phyloP scores from a whole-genome alignment of 2,797 vertebrate species.

The Spinus olivaceus region DNA sequence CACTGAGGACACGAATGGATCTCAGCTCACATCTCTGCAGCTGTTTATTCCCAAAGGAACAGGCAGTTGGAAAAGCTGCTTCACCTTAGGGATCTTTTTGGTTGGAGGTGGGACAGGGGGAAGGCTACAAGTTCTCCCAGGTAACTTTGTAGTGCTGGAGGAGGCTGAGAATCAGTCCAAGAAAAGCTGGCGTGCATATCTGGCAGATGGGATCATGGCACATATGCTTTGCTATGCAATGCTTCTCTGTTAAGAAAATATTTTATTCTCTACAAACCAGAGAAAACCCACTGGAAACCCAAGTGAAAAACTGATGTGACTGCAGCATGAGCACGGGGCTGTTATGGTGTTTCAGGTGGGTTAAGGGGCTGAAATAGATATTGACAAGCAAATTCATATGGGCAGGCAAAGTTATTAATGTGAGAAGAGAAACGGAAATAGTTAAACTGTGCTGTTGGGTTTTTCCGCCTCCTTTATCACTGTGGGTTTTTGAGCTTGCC shows the following conservation, averaged over 20 bases:
- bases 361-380: neutral
- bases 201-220: neutral
- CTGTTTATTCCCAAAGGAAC: neutral
- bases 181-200: rapidly evolving
- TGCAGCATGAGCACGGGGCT: neutral
- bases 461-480: neutral
- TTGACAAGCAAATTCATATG: neutral
- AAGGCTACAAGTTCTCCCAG: rapidly evolving
- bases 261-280: neutral
- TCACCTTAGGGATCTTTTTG: neutral
- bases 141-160: neutral
- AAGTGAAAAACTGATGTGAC: neutral
- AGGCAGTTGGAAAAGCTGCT: neutral
- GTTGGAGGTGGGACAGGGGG: neutral
- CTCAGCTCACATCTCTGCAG: neutral
- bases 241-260: neutral
- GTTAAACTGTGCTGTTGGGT: neutral
- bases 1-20: neutral
- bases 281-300: neutral
- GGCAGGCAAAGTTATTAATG: neutral
- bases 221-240: neutral
- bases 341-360: rapidly evolving
- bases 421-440: neutral
- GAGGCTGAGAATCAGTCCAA: neutral
- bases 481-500: neutral